Conservation (phyloP, 2,113 vertebrate genomes). For the Sakesphorus luctuosus region DNA sequence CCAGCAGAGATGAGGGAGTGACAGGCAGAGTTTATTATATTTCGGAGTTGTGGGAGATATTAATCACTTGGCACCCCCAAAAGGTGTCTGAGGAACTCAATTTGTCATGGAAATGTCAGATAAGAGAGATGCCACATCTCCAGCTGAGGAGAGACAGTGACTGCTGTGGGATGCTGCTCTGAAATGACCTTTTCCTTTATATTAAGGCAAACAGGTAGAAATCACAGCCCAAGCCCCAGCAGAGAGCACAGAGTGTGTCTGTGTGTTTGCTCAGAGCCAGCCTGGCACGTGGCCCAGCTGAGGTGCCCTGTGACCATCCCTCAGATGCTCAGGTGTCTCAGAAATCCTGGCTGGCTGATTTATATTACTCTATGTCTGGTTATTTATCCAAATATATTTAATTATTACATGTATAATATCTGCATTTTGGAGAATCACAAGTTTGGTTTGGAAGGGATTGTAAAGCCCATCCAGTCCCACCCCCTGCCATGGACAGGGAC, state of each 20-base stretch:
- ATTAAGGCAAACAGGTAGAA: constrained; percentile 53
- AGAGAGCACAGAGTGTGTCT: background rate
- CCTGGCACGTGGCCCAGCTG: background rate
- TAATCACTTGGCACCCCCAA: constrained; percentile 28
- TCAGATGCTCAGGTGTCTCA: background rate
- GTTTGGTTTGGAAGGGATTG: too few relatives aligned
- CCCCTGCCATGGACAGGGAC: too few relatives aligned
- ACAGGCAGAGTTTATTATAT: background rate
- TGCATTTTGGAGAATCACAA: background rate
- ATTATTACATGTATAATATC: too few relatives aligned
- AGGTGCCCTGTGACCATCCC: background rate
- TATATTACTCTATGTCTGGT: background rate
- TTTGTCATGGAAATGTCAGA: constrained; percentile 55
- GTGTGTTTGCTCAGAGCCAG: background rate
- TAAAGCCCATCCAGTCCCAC: too few relatives aligned
- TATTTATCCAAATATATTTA: background rate
- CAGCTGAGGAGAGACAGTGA: background rate
- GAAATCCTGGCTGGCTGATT: background rate
- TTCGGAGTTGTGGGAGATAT: background rate
- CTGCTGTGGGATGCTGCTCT: background rate
- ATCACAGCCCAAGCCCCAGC: background rate
- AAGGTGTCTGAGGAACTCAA: constrained; percentile 17
- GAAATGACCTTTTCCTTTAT: constrained; percentile 51
- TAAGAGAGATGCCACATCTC: background rate
- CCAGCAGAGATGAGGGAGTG: background rate